These are phyloP conservation scores for Psilanteris sp. DNA, from an alignment of 1,140 invertebrate species.

Conservation along the genomic window DNA sequence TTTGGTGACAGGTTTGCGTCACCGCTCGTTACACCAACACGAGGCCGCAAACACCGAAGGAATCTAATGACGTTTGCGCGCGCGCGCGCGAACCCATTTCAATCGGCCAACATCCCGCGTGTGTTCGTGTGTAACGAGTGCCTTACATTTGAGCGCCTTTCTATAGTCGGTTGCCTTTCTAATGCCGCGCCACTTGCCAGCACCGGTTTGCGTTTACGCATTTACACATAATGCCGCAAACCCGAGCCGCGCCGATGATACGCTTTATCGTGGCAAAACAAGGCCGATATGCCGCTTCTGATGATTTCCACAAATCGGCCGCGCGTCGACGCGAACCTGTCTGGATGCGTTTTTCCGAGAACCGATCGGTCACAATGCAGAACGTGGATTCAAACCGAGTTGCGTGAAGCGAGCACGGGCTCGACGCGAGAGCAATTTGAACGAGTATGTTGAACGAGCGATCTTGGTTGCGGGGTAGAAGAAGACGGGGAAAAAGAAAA, in stretches of 20 bases:
- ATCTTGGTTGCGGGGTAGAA: no score
- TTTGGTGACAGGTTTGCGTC: constrained; percentile 16
- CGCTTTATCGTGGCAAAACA: constrained; percentile 1
- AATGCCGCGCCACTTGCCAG: constrained; percentile 5
- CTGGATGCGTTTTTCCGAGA: no score
- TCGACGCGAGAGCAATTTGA: no score
- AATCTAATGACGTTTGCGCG: constrained; percentile 1
- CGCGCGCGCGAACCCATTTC: neutral
- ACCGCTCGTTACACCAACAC: neutral
- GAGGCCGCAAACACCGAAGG: neutral
- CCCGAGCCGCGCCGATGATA: no score
- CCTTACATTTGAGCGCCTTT: constrained; percentile 23
- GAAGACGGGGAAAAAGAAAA: no score
- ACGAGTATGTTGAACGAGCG: no score
- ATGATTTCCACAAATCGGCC: no score
- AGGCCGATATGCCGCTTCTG: no score
- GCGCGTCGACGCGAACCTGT: no score
- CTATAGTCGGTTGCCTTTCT: constrained; percentile 10
- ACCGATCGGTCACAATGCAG: no score
- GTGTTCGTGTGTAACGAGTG: constrained; percentile 2
- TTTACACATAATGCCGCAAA: constrained; percentile 10
- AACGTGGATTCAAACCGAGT: no score
- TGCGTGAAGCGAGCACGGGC: no score
- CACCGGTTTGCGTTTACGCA: constrained; percentile 3
- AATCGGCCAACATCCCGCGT: neutral